Conservation (phyloP, 2,113 vertebrate species). For the Pollimyrus isidori region DNA sequence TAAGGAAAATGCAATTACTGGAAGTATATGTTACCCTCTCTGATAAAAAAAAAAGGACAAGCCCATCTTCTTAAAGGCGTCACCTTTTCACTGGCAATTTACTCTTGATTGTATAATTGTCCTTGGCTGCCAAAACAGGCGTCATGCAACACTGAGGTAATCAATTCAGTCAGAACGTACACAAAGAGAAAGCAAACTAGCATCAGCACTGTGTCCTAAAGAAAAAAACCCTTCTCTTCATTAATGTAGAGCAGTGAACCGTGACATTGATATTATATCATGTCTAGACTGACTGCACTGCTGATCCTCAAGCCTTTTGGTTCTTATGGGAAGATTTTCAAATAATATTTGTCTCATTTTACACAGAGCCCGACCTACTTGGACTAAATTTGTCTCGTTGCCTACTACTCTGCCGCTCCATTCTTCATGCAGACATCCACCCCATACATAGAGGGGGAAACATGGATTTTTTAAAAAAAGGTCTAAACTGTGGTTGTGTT, state of each 20-base stretch:
- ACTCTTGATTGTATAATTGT: not conserved
- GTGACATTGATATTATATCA: not conserved
- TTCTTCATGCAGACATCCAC: not conserved
- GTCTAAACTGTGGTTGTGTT: not conserved
- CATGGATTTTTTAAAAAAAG: not conserved
- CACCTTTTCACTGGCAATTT: not conserved
- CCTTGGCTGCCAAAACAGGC: not conserved
- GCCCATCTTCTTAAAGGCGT: not conserved
- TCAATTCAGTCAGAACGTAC: not conserved
- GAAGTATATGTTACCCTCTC: not conserved
- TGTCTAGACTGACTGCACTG: not conserved
- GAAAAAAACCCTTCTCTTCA: not conserved
- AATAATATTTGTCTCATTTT: not conserved
- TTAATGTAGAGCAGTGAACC: not conserved
- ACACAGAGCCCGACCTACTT: not conserved
- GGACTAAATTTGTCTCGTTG: not conserved
- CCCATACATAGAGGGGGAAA: not conserved
- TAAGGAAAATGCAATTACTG: not conserved
- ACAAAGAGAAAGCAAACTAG: not conserved
- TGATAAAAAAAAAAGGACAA: not conserved
- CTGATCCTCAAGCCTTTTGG: not conserved
- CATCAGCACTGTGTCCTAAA: not conserved
- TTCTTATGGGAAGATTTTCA: not conserved
- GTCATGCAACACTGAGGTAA: not conserved
- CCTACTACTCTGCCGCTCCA: not conserved